Conservation (phyloP, 2,113 vertebrate species). For the Henicopernis longicauda region DNA sequence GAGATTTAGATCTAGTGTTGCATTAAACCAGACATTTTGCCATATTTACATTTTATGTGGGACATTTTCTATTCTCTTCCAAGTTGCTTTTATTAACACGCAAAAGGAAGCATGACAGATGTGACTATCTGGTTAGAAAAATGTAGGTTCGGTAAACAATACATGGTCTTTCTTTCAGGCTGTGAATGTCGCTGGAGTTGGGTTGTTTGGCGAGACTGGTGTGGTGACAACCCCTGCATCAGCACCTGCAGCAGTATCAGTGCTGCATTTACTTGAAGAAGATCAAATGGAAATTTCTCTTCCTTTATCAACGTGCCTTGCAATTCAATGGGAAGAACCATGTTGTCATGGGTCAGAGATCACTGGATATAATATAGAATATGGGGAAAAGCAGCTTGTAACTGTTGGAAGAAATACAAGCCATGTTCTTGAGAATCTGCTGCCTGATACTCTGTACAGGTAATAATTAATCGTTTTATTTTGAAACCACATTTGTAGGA, state of each 20-base stretch:
- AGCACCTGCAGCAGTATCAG: constrained; percentile 69
- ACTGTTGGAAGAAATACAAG: constrained; percentile 67
- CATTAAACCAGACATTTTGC: background rate
- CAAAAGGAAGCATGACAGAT: background rate
- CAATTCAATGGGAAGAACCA: constrained; percentile 78
- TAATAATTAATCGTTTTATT: background rate
- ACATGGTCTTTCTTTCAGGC: constrained; percentile 51
- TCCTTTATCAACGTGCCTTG: constrained; percentile 72
- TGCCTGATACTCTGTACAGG: constrained; percentile 80
- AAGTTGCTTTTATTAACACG: background rate
- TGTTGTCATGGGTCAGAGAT: constrained; percentile 77
- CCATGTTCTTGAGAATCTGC: constrained; percentile 75
- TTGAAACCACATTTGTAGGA: background rate
- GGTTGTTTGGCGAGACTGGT: constrained; percentile 71
- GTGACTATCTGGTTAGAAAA: background rate
- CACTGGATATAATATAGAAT: constrained; percentile 80
- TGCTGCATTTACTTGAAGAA: constrained; percentile 69
- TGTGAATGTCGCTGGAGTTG: constrained; percentile 71
- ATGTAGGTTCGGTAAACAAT: rapidly evolving
- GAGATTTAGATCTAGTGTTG: background rate
- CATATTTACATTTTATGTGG: rapidly evolving
- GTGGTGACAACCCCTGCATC: constrained; percentile 70
- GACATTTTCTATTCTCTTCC: background rate
- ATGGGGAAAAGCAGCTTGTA: constrained; percentile 75
- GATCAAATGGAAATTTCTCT: constrained; percentile 61